These are phyloP conservation scores for Plebejus melissa DNA, from an alignment of 2,888 invertebrate species.

Conservation along the genomic window DNA sequence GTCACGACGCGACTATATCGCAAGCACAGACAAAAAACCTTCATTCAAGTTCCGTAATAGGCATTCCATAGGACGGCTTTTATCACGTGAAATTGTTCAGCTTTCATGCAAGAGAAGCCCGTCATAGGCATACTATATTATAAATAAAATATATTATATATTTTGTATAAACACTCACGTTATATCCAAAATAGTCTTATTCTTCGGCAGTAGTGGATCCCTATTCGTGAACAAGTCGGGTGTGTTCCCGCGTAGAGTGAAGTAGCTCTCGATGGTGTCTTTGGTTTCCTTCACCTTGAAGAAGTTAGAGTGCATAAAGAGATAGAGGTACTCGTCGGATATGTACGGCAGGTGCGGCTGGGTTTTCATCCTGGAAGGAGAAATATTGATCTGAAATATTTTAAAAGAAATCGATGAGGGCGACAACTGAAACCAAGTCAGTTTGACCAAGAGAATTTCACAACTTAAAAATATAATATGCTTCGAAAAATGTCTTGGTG, in stretches of 20 bases:
- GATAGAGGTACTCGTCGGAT: slow-evolving; percentile 80
- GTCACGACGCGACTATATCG: too few relatives aligned
- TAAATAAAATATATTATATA: too few relatives aligned
- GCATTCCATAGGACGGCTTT: too few relatives aligned
- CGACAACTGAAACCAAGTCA: too few relatives aligned
- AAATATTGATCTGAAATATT: neutral
- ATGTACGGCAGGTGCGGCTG: slow-evolving; percentile 81
- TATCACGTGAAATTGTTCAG: too few relatives aligned
- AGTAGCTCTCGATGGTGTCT: slow-evolving; percentile 73
- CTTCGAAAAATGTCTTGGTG: too few relatives aligned
- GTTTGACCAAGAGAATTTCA: too few relatives aligned
- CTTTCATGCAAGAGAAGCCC: too few relatives aligned
- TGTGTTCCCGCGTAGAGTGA: slow-evolving; percentile 77
- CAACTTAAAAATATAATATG: too few relatives aligned
- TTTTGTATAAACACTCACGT: slow-evolving; percentile 66
- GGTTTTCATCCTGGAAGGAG: slow-evolving; percentile 76
- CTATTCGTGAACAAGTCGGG: slow-evolving; percentile 80
- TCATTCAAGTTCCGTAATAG: too few relatives aligned
- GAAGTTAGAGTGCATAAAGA: slow-evolving; percentile 82
- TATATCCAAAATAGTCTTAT: slow-evolving; percentile 76
- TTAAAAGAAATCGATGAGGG: neutral
- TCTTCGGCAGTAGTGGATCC: slow-evolving; percentile 71
- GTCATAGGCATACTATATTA: too few relatives aligned
- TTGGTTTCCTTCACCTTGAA: slow-evolving; percentile 71
- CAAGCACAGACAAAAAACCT: too few relatives aligned